Conservation (phyloP, 2,888 invertebrate genomes). For the Oxytorus armatus region DNA sequence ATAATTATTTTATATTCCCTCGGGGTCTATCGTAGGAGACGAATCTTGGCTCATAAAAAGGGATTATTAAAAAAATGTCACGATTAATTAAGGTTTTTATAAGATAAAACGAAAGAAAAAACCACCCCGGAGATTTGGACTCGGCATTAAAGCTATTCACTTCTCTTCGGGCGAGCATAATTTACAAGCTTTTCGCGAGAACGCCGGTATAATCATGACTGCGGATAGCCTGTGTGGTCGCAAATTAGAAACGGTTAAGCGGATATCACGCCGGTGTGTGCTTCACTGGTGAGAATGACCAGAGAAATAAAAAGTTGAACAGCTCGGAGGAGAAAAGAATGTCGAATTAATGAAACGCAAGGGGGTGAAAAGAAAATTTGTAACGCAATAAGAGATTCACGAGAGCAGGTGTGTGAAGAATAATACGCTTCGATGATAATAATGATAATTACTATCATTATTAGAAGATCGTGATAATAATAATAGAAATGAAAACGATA, state of each 20-base stretch:
- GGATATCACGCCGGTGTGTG: slow-evolving; percentile 47
- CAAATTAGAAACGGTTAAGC: slow-evolving; percentile 61
- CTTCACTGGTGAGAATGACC: slow-evolving; percentile 33
- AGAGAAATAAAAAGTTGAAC: background rate
- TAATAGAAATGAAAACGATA: slow-evolving; percentile 37
- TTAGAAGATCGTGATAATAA: slow-evolving; percentile 11
- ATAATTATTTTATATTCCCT: too few relatives aligned
- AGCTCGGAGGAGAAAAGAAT: slow-evolving; percentile 17
- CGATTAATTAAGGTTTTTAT: slow-evolving; percentile 13
- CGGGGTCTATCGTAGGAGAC: too few relatives aligned
- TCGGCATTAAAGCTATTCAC: slow-evolving; percentile 45
- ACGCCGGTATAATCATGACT: slow-evolving; percentile 41
- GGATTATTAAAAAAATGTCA: too few relatives aligned
- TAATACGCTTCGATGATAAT: background rate
- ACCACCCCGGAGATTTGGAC: slow-evolving; percentile 13
- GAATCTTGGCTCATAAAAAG: too few relatives aligned
- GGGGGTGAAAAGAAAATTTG: slow-evolving; percentile 1
- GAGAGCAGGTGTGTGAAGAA: slow-evolving; percentile 2
- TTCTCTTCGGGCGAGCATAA: slow-evolving; percentile 38
- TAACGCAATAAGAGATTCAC: slow-evolving; percentile 6
- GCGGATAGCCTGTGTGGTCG: slow-evolving; percentile 32
- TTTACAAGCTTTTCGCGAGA: slow-evolving; percentile 41
- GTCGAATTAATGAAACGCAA: slow-evolving; percentile 26
- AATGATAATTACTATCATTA: slow-evolving; percentile 40
- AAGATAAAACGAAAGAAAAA: slow-evolving; percentile 12